Conservation (phyloP, 2,113 vertebrate species). For the Clarias batrachus region DNA sequence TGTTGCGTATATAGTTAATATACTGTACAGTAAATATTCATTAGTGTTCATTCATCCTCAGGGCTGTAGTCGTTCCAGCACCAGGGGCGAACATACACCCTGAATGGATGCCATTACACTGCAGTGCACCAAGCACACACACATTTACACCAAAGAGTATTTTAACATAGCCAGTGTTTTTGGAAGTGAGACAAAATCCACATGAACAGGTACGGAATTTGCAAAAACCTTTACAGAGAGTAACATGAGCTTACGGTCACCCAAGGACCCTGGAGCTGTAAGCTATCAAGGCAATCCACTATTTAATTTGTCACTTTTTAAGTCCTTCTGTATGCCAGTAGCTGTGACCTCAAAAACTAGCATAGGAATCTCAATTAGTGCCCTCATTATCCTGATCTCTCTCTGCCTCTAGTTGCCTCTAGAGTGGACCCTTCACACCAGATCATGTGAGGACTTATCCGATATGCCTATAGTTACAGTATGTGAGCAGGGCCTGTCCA, state of each 20-base stretch:
- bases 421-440: constrained; percentile 30
- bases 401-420: not conserved
- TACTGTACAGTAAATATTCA: not conserved
- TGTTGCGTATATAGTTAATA: not conserved
- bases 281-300: not conserved
- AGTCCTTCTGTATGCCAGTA: constrained; percentile 10
- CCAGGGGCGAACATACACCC: too few species aligned
- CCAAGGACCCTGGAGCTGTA: not conserved
- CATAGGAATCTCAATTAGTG: not conserved
- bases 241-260: not conserved
- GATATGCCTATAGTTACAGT: constrained; percentile 17
- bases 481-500: constrained; percentile 4
- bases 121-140: not conserved
- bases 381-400: constrained; percentile 26
- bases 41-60: not conserved
- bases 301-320: not conserved
- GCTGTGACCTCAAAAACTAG: constrained; percentile 1
- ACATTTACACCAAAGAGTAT: not conserved
- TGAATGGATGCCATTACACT: not conserved
- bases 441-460: constrained; percentile 21
- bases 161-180: not conserved
- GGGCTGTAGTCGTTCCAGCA: too few species aligned
- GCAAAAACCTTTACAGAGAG: not conserved
- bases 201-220: not conserved
- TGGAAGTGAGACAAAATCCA: not conserved